These are phyloP conservation scores for Syngnathus rostellatus DNA, from an alignment of 2,797 vertebrate genomes.

Conservation along the genomic window DNA sequence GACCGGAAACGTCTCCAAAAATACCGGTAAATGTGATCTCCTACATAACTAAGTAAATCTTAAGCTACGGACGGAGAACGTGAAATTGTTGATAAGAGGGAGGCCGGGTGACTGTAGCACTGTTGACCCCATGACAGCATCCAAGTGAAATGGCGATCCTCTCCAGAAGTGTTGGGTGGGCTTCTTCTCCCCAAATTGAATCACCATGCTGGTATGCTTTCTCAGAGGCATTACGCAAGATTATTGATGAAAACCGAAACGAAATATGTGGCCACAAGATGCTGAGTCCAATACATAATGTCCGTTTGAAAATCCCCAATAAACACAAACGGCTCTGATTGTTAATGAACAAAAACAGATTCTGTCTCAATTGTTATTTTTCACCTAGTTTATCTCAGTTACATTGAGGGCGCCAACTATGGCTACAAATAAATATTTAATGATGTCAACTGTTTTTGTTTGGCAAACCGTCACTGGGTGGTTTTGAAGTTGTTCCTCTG, in stretches of 20 bases:
- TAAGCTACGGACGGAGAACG: background rate
- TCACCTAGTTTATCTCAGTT: background rate
- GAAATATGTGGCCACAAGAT: background rate
- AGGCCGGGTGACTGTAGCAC: conserved; percentile 16
- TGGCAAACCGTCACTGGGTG: background rate
- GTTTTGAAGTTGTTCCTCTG: conserved; percentile 21
- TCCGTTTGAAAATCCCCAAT: background rate
- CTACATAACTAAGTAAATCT: background rate
- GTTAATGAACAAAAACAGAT: background rate
- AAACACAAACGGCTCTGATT: background rate
- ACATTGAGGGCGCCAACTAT: background rate
- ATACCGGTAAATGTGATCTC: conserved; percentile 62
- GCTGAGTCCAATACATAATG: background rate
- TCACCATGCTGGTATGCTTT: conserved; percentile 17
- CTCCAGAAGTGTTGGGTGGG: conserved; percentile 20
- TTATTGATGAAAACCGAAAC: background rate
- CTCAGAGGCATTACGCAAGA: conserved; percentile 3
- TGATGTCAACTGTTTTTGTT: background rate
- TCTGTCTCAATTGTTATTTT: background rate
- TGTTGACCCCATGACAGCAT: conserved; percentile 18
- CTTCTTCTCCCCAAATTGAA: conserved; percentile 12
- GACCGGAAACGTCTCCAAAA: conserved; percentile 67
- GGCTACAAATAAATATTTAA: conserved; percentile 4
- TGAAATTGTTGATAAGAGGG: conserved; percentile 11
- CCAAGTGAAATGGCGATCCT: conserved; percentile 7